Evolutionary conservation across 2,888 invertebrate genomes (phyloP).

Genomic region (Eubasilissa splendida): DNA sequence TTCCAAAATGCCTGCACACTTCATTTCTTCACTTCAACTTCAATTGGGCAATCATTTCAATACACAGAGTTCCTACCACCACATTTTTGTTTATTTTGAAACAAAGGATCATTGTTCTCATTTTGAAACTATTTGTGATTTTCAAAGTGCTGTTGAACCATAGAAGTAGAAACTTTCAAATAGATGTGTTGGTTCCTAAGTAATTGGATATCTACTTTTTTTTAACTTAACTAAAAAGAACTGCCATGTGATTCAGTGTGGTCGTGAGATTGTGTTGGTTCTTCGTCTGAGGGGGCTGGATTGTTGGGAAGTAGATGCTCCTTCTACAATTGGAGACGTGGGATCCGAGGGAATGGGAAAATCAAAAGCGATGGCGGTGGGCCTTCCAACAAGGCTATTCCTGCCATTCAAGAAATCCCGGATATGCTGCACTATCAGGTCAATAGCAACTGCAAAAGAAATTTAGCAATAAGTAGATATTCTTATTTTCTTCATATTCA

Average conservation of each 20-base stretch:
- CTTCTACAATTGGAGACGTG: constrained; percentile 10
- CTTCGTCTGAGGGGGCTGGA: constrained; percentile 28
- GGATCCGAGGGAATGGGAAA: constrained; percentile 35
- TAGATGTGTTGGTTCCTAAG: too few species aligned
- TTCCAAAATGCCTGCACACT: too few species aligned
- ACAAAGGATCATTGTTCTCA: too few species aligned
- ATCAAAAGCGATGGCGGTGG: constrained; percentile 15
- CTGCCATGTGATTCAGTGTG: constrained; percentile 10
- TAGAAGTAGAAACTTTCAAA: too few species aligned
- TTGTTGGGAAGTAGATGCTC: neutral
- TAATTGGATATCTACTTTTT: too few species aligned
- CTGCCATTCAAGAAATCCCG: constrained; percentile 86
- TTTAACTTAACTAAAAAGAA: too few species aligned
- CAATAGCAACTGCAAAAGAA: constrained; percentile 92
- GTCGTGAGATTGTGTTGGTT: constrained; percentile 44
- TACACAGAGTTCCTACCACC: too few species aligned
- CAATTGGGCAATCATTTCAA: too few species aligned
- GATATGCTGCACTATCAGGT: constrained; percentile 97
- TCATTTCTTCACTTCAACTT: too few species aligned
- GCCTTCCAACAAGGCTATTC: constrained; percentile 60
- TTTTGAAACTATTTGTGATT: too few species aligned
- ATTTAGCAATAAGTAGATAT: neutral
- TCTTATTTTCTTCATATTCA: constrained; percentile 1
- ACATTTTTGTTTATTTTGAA: too few species aligned
- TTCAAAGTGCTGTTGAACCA: too few species aligned